Evolutionary conservation across 2,113 vertebrate genomes (phyloP), one percentile per base, ranked within the genome.

Genomic region (Ailurus styani): DNA sequence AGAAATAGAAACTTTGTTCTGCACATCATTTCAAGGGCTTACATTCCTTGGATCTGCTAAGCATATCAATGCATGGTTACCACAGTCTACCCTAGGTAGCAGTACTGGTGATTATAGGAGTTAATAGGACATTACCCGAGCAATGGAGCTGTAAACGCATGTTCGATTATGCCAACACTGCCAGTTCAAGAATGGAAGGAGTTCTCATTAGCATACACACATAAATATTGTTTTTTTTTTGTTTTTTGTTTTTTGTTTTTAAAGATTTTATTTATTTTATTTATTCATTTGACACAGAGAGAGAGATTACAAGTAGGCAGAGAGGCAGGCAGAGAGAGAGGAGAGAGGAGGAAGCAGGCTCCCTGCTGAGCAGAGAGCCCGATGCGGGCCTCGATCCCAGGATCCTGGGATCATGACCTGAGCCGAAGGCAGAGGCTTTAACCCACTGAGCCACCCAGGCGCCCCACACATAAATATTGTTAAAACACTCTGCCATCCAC

Each of bases 81-180:
- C 23, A 10, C 42, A 14, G 73, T 93, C 87, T 75, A 64, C 45
- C 34, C 84, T 72, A 68, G 4, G 47, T 78, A 73, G 64, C 14
- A 7, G 3, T 52, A 68, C 29, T 34, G 20, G 37, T 45, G 84
- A 82, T 25, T 31, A 94, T 3, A 52, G 34, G 72, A 85, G 42
- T 77, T 78, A 79, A 89, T 21, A 84, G 91, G 40, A 68, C 60
- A 94, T 95, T 93, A 75, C 60, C 66, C 88, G 93, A 66, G 77
- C 66, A 88, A 68, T 70, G 87, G 21, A n/a, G 27, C 93, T 70
- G 31, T 10, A 82, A 52, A 42, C 21, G 7, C 21, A 50, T 50
- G 23, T 62, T 60, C 6, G 5, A 57, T 85, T 66, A 82, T 40
- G 27, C 85, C 17, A 2, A 82, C 10, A 55, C 34, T 34, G 27